Percentiles rank a stretch among this genome's conserved stretches.
Conservation (phyloP, 30 jellyfish, hydroid and myxozoan genomes). For the Hydractinia echinata region DNA sequence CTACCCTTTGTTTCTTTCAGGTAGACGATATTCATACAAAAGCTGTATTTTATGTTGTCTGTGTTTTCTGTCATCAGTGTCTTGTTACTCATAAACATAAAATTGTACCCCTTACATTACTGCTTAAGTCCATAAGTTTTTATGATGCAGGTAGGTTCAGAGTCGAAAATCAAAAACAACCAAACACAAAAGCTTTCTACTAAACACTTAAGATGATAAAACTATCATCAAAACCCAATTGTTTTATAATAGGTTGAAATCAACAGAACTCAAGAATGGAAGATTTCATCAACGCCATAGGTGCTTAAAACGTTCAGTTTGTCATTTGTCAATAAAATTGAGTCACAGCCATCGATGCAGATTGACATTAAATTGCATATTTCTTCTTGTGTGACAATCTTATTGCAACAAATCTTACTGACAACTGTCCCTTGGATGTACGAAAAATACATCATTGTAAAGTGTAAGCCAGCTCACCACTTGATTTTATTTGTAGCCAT, state of each 20-base stretch:
- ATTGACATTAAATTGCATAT: not conserved
- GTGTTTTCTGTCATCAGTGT: too few species aligned
- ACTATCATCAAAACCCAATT: too few species aligned
- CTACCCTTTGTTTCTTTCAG: constrained; percentile 33
- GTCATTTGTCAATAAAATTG: not conserved
- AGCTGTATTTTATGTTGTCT: too few species aligned
- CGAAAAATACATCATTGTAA: not conserved
- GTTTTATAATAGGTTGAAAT: too few species aligned
- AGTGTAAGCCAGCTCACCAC: constrained; percentile 5
- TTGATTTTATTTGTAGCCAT: constrained; percentile 9
- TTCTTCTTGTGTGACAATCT: not conserved
- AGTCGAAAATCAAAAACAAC: too few species aligned
- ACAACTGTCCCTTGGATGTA: not conserved
- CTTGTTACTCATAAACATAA: too few species aligned
- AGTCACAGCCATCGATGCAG: not conserved
- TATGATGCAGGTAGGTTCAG: too few species aligned
- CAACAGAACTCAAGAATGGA: too few species aligned
- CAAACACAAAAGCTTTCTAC: too few species aligned
- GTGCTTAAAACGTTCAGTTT: constrained; percentile 13
- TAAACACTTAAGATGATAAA: too few species aligned
- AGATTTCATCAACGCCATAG: not conserved
- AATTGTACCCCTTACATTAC: too few species aligned
- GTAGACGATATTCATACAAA: constrained; percentile 24
- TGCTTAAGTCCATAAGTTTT: too few species aligned
- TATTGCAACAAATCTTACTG: not conserved